These are phyloP conservation scores for Glyphotaelius pellucidus DNA, from an alignment of 2,888 invertebrate species.

Conservation along the genomic window DNA sequence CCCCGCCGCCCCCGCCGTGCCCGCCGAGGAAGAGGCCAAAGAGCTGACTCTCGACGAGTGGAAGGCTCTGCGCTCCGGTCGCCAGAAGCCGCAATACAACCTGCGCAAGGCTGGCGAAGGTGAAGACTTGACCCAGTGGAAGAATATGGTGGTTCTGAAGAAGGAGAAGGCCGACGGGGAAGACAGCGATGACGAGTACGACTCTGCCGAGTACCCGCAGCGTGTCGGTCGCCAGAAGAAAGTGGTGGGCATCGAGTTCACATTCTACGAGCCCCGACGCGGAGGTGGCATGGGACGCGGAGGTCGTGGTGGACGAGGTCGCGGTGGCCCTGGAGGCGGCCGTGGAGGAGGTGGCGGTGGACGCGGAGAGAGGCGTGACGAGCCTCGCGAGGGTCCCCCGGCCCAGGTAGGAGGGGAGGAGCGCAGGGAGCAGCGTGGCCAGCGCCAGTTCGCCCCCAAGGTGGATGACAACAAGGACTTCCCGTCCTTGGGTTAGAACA, in stretches of 20 bases:
- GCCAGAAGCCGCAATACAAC: conserved; percentile 92
- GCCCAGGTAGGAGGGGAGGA: conserved; percentile 71
- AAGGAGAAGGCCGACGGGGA: conserved; percentile 82
- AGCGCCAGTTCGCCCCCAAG: conserved; percentile 82
- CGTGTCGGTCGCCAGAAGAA: conserved; percentile 92
- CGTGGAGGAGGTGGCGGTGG: conserved; percentile 67
- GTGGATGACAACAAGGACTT: conserved; percentile 98
- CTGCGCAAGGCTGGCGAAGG: conserved; percentile 96
- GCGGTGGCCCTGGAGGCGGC: conserved; percentile 73
- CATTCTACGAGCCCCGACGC: conserved; percentile 88
- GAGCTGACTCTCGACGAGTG: conserved; percentile 96
- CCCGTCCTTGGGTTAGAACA: conserved; percentile 90
- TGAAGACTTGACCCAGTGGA: conserved; percentile 94
- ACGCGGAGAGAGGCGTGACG: conserved; percentile 68
- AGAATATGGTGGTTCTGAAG: conserved; percentile 90
- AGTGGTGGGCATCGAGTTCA: conserved; percentile 91
- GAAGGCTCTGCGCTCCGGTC: conserved; percentile 90
- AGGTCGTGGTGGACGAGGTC: conserved; percentile 79
- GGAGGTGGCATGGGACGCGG: conserved; percentile 82
- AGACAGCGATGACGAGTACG: conserved; percentile 85
- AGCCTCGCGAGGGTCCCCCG: conserved; percentile 69
- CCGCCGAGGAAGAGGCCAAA: conserved; percentile 87
- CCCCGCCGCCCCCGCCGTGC: conserved; percentile 72
- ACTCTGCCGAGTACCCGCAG: conserved; percentile 88
- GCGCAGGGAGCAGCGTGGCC: conserved; percentile 69